phyloP scores from a whole-genome alignment of 2,888 invertebrate genomes.

The Dryocosmus kuriphilus region DNA sequence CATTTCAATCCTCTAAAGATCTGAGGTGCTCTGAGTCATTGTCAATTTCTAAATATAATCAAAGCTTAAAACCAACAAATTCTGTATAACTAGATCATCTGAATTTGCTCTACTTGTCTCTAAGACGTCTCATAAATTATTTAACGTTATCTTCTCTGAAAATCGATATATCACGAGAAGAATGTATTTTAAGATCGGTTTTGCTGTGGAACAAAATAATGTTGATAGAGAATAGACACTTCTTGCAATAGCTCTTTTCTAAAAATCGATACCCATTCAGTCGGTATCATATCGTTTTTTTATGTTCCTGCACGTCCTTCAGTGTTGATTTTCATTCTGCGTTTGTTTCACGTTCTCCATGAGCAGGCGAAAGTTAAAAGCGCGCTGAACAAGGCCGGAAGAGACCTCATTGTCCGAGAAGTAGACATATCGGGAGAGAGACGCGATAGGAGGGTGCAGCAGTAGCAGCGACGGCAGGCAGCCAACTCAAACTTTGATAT shows the following conservation, averaged over 20 bases:
- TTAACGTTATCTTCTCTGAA: no score
- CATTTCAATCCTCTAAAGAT: neutral
- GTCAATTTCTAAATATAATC: neutral
- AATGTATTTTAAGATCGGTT: neutral
- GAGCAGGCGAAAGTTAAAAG: slow-evolving; percentile 61
- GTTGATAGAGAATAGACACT: neutral
- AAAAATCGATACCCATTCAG: neutral
- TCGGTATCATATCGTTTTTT: neutral
- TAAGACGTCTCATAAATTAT: neutral
- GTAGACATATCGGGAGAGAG: slow-evolving; percentile 51
- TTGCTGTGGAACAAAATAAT: neutral
- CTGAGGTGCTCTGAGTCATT: neutral
- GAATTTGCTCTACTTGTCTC: neutral
- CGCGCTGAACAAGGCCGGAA: slow-evolving; percentile 62
- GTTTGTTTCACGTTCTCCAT: neutral
- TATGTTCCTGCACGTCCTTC: neutral
- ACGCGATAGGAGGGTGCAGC: slow-evolving; percentile 54
- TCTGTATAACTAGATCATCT: neutral
- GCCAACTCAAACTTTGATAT: slow-evolving; percentile 74
- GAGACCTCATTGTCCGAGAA: slow-evolving; percentile 68
- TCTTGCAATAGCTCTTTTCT: neutral
- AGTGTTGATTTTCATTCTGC: neutral
- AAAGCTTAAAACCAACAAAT: neutral
- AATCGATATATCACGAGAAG: no score
- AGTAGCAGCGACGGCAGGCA: slow-evolving; percentile 61